Conservation (phyloP, 1,140 invertebrate species). For the Heterodera schachtii region DNA sequence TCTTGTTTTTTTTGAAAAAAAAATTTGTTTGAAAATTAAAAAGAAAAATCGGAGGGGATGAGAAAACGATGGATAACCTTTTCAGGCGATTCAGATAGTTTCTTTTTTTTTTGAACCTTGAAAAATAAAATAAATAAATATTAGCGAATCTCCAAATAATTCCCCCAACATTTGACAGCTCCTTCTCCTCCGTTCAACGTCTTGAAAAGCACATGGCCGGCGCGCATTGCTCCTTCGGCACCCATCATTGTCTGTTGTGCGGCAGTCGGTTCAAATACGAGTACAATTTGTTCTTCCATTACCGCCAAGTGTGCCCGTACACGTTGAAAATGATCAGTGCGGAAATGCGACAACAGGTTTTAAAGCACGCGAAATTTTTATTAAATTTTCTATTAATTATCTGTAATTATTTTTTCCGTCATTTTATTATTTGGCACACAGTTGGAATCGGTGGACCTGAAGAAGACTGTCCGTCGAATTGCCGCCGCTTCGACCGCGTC, state of each 20-base stretch:
- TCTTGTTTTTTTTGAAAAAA: too few relatives aligned
- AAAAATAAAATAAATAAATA: too few relatives aligned
- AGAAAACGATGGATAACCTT: too few relatives aligned
- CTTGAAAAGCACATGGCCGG: slow-evolving; percentile 59
- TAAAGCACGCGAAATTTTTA: too few relatives aligned
- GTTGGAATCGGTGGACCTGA: slow-evolving; percentile 32
- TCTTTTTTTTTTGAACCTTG: too few relatives aligned
- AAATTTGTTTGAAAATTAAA: too few relatives aligned
- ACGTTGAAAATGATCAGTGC: slow-evolving; percentile 51
- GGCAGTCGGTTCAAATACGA: slow-evolving; percentile 64
- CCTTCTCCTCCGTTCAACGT: slow-evolving; percentile 31
- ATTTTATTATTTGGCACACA: slow-evolving; percentile 2
- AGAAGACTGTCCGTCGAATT: slow-evolving; percentile 37
- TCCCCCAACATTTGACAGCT: background rate
- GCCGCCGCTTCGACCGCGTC: background rate
- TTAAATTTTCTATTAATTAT: too few relatives aligned
- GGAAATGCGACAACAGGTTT: slow-evolving; percentile 57
- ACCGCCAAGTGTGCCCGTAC: slow-evolving; percentile 57
- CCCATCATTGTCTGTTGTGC: slow-evolving; percentile 59
- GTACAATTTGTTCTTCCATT: slow-evolving; percentile 62
- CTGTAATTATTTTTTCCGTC: too few relatives aligned
- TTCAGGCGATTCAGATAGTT: too few relatives aligned
- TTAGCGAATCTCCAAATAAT: too few relatives aligned
- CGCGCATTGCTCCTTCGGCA: slow-evolving; percentile 51
- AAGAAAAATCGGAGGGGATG: too few relatives aligned